Conservation (phyloP, 1,140 invertebrate species). For the Drosophila subobscura region DNA sequence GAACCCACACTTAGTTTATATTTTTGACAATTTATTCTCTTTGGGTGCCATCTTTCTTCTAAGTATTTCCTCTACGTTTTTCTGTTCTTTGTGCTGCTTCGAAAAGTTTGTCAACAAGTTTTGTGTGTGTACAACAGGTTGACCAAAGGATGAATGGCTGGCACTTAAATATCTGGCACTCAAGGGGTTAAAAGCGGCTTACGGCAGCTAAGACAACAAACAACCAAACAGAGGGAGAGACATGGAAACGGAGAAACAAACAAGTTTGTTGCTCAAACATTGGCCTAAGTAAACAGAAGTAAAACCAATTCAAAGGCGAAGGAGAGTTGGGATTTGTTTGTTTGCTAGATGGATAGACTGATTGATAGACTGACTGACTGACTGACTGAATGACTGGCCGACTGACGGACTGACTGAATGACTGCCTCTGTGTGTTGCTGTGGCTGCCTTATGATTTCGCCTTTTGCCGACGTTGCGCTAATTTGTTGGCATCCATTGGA, state of each 20-base stretch:
- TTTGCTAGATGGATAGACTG: conserved; percentile 68
- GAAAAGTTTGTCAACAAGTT: conserved; percentile 39
- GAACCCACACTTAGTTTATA: too few relatives aligned
- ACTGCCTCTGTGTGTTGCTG: neutral
- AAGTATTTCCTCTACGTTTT: conserved; percentile 7
- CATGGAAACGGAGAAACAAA: conserved; percentile 35
- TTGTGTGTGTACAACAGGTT: conserved; percentile 45
- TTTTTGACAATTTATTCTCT: too few relatives aligned
- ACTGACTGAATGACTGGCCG: conserved; percentile 27
- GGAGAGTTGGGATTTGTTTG: conserved; percentile 64
- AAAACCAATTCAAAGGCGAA: conserved; percentile 21
- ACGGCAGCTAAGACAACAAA: conserved; percentile 52
- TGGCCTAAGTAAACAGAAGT: conserved; percentile 48
- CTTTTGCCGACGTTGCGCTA: conserved; percentile 67
- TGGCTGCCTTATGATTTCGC: conserved; percentile 71
- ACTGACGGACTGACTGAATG: conserved; percentile 16
- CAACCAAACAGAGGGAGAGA: conserved; percentile 35
- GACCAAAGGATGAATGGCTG: conserved; percentile 51
- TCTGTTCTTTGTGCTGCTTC: conserved; percentile 31
- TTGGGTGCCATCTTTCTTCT: conserved; percentile 14
- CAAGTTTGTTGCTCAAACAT: conserved; percentile 49
- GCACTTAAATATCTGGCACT: conserved; percentile 48
- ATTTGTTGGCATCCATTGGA: conserved; percentile 70
- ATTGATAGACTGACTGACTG: conserved; percentile 69
- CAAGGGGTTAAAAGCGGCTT: conserved; percentile 53